Evolutionary conservation across 2,113 vertebrate genomes (phyloP).

Genomic region (Dasyurus viverrinus): DNA sequence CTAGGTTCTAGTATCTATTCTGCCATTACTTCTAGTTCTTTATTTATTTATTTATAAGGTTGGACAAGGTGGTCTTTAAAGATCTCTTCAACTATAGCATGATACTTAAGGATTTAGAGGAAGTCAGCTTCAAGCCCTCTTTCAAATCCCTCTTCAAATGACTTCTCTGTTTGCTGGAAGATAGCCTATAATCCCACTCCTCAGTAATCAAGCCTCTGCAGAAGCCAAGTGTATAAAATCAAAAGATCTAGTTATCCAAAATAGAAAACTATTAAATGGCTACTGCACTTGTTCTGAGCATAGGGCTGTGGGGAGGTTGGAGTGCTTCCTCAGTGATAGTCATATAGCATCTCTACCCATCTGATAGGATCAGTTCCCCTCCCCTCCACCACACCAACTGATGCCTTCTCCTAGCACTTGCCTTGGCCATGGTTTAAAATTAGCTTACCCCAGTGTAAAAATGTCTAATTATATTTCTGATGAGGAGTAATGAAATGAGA

Average conservation of each 20-base stretch:
- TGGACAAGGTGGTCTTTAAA: background rate
- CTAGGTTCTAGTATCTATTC: background rate
- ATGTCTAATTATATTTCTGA: background rate
- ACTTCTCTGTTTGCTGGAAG: background rate
- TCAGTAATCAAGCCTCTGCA: background rate
- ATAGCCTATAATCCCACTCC: background rate
- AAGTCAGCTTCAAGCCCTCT: background rate
- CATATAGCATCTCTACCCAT: background rate
- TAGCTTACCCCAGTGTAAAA: background rate
- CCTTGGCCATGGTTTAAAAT: background rate
- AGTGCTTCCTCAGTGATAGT: background rate
- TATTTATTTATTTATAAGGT: background rate
- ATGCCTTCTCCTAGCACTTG: background rate
- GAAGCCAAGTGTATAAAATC: background rate
- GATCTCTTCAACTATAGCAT: background rate
- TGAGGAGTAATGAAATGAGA: background rate
- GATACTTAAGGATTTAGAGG: background rate
- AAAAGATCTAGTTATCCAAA: background rate
- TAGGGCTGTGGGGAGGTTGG: background rate
- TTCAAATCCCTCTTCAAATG: background rate
- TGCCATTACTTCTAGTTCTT: background rate
- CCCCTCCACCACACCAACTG: background rate
- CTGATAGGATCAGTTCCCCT: background rate
- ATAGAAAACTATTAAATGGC: background rate
- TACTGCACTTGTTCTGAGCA: background rate